Evolutionary conservation across 2,113 vertebrate species (phyloP), one percentile per base, ranked within the genome.

Genomic region (Grammomys surdaster): DNA sequence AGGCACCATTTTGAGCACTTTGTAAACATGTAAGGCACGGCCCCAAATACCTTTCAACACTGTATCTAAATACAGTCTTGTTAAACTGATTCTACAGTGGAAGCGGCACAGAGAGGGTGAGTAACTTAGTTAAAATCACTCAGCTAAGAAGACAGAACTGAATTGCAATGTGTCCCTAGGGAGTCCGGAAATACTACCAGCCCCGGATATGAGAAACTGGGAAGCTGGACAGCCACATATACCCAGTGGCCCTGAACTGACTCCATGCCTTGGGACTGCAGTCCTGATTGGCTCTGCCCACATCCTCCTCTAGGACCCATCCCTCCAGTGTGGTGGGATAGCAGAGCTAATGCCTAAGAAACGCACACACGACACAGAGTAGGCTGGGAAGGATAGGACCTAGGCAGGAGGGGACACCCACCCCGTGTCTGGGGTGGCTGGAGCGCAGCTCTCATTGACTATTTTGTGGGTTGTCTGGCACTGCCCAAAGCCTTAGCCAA

Each of bases 351-450:
- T 7, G 40, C 0, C 6, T 19, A 31, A 9, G 7, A 63, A 72
- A 48, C 56, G 22, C 0, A 4, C 5, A 1, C 11, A 40, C 16
- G 43, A 14, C 26, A 3, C 20, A 1, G 14, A 69, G 67, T 36
- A 36, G 19, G 36, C 0, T 65, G 26, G 75, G 26, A 10, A 31
- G n/a, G 24, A 40, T 22, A 63, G 43, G 72, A n/a, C 20, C 31
- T n/a, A 22, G 33, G 36, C 19, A 1, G 56, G 22, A 60, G 33
- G 33, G 51, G 36, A 56, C 48, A 51, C 48, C 51, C 67, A 51
- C 28, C 43, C 84, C 9, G 20, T 26, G 16, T n/a, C 46, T 36
- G 51, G 28, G 48, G 31, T 9, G 28, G 7, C 72, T 72, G 3
- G 11, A 22, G 14, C 22, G 24, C 0, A 0, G 9, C 26, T 36